Base-by-base conservation (phyloP, 1,140 invertebrate genomes). In the Mercenaria mercenaria region DNA sequence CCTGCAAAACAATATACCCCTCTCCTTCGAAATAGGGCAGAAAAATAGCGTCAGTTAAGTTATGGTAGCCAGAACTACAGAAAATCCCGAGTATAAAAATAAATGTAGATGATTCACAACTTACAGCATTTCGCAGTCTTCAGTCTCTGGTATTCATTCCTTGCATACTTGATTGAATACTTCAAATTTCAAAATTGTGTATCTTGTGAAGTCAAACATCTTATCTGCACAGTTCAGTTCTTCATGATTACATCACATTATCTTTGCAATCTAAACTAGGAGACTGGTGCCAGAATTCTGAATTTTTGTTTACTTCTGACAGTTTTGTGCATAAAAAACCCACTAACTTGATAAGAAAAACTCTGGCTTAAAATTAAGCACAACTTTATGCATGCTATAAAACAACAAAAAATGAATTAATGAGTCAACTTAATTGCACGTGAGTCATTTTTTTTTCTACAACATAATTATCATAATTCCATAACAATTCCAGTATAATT, bases 401-500 rank as follows among this genome's bases (percentile, higher is more conserved):
- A n/a, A n/a, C n/a, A n/a, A n/a, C n/a, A n/a, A 76, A 47, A 8
- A 76, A 43, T 50, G n/a, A 76, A 4, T n/a, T 8, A 39, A 43
- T 76, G 61, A 72, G 67, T 72, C 67, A 72, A 72, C 37, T 72
- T 39, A 72, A 72, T 20, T 79, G 76, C n/a, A 79, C 47, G 18
- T 79, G 76, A 79, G 41, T 79, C 76, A 79, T 26, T 50, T 74
- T 72, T n/a, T n/a, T 72, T 72, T 72, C 67, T 56, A 79, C 47
- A 79, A 56, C 76, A 79, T 50, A 47, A 79, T 79, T 79, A 79
- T 79, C 41, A 79, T 79, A 79, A 79, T 79, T 56, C 76, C 29
- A 50, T 18, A 79, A 79, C 76, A 47, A 20, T 39, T 39, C 15
- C 67, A 32, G 50, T 1, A 26, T 79, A 1, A 52, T 29, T 3